phyloP scores from a whole-genome alignment of 2,113 vertebrate genomes.

The Thunnus thynnus region DNA sequence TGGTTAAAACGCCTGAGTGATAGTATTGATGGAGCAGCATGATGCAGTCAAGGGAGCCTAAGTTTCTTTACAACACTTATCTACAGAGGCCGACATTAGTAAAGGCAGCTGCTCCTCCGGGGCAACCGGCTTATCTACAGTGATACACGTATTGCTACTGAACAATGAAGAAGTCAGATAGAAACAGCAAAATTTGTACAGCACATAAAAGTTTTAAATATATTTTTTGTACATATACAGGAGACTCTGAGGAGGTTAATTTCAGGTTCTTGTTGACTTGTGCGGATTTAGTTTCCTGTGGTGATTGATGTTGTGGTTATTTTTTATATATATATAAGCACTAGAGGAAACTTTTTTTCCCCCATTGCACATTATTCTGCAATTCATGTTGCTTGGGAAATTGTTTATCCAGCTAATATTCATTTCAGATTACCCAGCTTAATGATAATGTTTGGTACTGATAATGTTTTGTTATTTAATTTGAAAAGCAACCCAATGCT shows the following conservation, averaged over 20 bases:
- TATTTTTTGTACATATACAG: neutral
- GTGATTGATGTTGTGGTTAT: neutral
- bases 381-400: neutral
- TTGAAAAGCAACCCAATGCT: neutral
- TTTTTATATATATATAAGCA: conserved; percentile 4
- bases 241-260: neutral
- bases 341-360: neutral
- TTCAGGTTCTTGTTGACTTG: neutral
- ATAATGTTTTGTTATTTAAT: conserved; percentile 7
- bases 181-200: neutral
- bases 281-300: neutral
- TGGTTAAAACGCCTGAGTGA: conserved; percentile 9
- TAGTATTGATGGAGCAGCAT: conserved; percentile 30
- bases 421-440: neutral
- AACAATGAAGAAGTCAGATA: conserved; percentile 27
- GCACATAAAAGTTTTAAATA: neutral
- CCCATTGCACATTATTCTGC: neutral
- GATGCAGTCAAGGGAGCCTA: conserved; percentile 12
- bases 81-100: conserved; percentile 22
- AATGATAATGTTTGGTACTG: neutral
- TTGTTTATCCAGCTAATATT: neutral
- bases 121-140: conserved; percentile 17
- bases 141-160: conserved; percentile 8
- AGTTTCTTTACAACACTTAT: conserved; percentile 36
- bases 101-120: conserved; percentile 37